Evolutionary conservation across 2,888 invertebrate species (phyloP).

Genomic region (Drosophila mettleri): DNA sequence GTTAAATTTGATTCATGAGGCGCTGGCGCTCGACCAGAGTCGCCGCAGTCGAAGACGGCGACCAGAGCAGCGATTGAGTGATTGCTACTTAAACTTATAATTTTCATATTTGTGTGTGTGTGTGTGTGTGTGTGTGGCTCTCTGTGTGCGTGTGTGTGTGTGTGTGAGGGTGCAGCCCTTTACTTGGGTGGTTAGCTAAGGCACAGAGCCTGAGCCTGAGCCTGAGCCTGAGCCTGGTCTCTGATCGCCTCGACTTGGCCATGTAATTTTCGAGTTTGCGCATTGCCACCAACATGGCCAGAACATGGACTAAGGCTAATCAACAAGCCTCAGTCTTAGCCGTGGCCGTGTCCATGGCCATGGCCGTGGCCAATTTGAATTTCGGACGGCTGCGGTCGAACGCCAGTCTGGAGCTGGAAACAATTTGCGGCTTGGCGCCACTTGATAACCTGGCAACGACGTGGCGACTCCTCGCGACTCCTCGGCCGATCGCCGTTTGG

Average conservation of each 20-base stretch:
- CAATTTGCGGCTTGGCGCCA: constrained; percentile 82
- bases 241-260: constrained; percentile 32
- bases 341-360: not conserved
- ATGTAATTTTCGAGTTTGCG: constrained; percentile 82
- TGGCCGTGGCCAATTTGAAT: constrained; percentile 77
- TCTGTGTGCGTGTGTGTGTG: constrained; percentile 23
- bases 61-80: constrained; percentile 83
- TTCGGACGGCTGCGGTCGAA: constrained; percentile 34
- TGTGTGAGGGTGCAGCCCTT: constrained; percentile 60
- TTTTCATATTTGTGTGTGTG: constrained; percentile 83
- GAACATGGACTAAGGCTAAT: constrained; percentile 68
- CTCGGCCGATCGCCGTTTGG: constrained; percentile 26
- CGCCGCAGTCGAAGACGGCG: constrained; percentile 1
- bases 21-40: constrained; percentile 47
- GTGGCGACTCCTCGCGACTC: constrained; percentile 20
- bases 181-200: constrained; percentile 56
- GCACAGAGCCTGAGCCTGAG: constrained; percentile 8
- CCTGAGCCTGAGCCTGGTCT: constrained; percentile 16
- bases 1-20: constrained; percentile 85
- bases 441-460: constrained; percentile 75
- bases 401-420: constrained; percentile 55
- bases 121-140: constrained; percentile 24
- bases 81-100: constrained; percentile 85
- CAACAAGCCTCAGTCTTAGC: constrained; percentile 29
- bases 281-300: constrained; percentile 80